Percentiles rank a stretch among this genome's conserved stretches.
phyloP scores from a whole-genome alignment of 2,888 invertebrate species.

The Pristionchus exspectatus region DNA sequence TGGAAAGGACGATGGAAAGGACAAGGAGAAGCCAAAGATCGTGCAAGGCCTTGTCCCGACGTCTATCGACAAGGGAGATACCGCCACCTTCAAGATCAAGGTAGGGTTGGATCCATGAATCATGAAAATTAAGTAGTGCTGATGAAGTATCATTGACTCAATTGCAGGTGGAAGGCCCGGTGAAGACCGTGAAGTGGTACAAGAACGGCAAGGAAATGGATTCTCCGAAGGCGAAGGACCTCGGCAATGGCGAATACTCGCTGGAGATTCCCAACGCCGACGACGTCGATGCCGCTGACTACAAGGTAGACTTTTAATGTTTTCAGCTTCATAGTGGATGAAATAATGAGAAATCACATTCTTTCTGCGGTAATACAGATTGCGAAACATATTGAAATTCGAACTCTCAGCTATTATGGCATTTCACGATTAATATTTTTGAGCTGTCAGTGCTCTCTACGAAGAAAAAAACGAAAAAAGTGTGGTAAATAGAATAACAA shows the following conservation, averaged over 20 bases:
- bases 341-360: background rate
- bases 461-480: too few relatives aligned
- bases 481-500: too few relatives aligned
- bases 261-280: conserved; percentile 69
- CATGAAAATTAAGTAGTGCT: background rate
- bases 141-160: background rate
- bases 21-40: conserved; percentile 82
- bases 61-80: conserved; percentile 88
- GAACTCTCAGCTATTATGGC: too few relatives aligned
- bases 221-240: conserved; percentile 69
- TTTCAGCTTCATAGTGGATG: background rate
- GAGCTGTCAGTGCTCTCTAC: too few relatives aligned
- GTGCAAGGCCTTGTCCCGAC: conserved; percentile 85
- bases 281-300: conserved; percentile 69
- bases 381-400: background rate
- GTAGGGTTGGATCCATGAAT: conserved; percentile 74
- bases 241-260: conserved; percentile 68
- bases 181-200: conserved; percentile 88
- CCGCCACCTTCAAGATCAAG: conserved; percentile 84
- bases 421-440: too few relatives aligned
- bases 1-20: conserved; percentile 82
- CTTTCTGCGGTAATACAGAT: background rate
- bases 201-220: conserved; percentile 78
- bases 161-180: conserved; percentile 31
- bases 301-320: conserved; percentile 59